phyloP scores from a whole-genome alignment of 2,888 invertebrate species.

The Cosmia trapezina region DNA sequence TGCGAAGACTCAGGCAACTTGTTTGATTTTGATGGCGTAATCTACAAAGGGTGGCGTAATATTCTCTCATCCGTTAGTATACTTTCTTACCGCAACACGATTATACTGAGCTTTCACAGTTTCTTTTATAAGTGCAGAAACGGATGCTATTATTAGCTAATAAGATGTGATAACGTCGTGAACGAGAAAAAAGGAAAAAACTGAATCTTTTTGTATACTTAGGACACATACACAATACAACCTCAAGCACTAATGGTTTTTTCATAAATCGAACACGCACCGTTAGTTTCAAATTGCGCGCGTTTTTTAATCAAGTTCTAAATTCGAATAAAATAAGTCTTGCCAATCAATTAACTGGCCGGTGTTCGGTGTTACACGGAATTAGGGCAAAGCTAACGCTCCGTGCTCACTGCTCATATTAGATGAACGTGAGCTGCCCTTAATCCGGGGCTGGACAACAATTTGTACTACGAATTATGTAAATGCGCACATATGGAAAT shows the following conservation, averaged over 20 bases:
- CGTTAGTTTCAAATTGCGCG: conserved; percentile 25
- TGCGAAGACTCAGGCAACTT: conserved; percentile 30
- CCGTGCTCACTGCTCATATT: conserved; percentile 52
- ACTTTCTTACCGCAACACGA: not conserved
- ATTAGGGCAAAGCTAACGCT: conserved; percentile 51
- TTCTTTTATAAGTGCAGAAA: not conserved
- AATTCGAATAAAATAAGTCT: conserved; percentile 49
- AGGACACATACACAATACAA: conserved; percentile 13
- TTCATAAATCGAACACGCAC: conserved; percentile 38
- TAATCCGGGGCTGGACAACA: conserved; percentile 51
- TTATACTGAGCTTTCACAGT: not conserved
- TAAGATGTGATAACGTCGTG: no score
- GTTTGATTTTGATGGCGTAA: conserved; percentile 37
- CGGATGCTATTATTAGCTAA: not conserved
- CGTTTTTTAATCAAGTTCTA: conserved; percentile 34
- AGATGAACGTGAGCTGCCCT: conserved; percentile 50
- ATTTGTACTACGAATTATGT: conserved; percentile 45
- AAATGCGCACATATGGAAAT: conserved; percentile 14
- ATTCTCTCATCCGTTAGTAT: conserved; percentile 1
- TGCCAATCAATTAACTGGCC: conserved; percentile 46
- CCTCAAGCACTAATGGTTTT: conserved; percentile 19
- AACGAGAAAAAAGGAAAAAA: no score
- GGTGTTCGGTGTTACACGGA: conserved; percentile 36
- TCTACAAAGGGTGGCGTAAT: conserved; percentile 18
- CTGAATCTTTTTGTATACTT: no score